Conservation (phyloP, 1,140 invertebrate genomes). For the Panagrolaimus sp. region DNA sequence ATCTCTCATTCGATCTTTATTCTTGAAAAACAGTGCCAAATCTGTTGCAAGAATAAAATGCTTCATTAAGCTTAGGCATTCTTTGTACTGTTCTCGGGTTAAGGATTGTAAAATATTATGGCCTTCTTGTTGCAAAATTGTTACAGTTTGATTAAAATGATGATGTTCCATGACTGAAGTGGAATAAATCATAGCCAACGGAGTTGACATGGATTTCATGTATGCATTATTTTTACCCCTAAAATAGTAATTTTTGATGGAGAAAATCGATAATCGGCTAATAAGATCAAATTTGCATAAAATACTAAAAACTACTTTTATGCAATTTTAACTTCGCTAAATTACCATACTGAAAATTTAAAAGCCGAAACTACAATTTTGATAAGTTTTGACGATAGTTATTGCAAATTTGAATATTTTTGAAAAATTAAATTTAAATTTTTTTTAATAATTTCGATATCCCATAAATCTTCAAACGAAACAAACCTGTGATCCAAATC, state of each 20-base stretch:
- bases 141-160: slow-evolving; percentile 79
- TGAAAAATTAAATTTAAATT: no score
- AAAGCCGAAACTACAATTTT: no score
- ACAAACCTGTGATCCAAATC: slow-evolving; percentile 74
- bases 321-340: no score
- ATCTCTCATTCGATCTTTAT: slow-evolving; percentile 65
- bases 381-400: no score
- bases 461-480: no score
- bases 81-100: slow-evolving; percentile 69
- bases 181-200: slow-evolving; percentile 74
- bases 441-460: no score
- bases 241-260: slow-evolving; percentile 6
- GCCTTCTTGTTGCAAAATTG: slow-evolving; percentile 76
- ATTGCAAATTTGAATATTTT: no score
- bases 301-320: no score
- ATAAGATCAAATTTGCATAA: no score
- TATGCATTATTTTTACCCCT: slow-evolving; percentile 81
- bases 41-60: slow-evolving; percentile 79
- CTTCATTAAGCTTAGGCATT: slow-evolving; percentile 70
- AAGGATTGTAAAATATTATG: slow-evolving; percentile 71
- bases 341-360: no score
- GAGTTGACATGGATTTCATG: slow-evolving; percentile 80
- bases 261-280: no score
- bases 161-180: slow-evolving; percentile 80
- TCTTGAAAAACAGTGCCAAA: slow-evolving; percentile 74